Percentiles rank a stretch among this genome's conserved stretches.
phyloP scores from a whole-genome alignment of 35 echinoderm and acorn worm species.

The Antedon bifida region DNA sequence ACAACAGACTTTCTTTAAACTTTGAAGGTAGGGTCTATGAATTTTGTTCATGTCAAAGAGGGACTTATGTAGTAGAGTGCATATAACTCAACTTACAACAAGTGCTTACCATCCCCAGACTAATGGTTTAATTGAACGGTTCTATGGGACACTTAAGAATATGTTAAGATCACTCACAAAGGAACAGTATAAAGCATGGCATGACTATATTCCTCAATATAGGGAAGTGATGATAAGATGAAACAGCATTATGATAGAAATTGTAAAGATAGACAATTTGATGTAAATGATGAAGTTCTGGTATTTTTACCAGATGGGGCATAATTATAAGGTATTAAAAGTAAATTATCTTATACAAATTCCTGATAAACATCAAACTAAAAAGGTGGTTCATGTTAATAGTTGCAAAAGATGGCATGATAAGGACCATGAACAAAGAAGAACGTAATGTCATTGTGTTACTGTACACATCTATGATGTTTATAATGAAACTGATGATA shows the following conservation, averaged over 20 bases:
- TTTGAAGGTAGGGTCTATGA: too few relatives aligned
- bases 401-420: not conserved
- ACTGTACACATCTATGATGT: not conserved
- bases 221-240: slow-evolving; percentile 12
- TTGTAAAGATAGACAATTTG: slow-evolving; percentile 14
- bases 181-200: not conserved
- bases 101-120: not conserved
- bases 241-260: slow-evolving; percentile 24
- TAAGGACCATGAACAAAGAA: not conserved
- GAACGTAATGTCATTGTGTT: not conserved
- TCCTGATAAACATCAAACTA: not conserved
- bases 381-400: not conserved
- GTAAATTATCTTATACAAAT: slow-evolving; percentile 13
- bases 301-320: slow-evolving; percentile 14
- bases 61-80: not conserved
- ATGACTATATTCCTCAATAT: not conserved
- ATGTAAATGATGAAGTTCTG: slow-evolving; percentile 19
- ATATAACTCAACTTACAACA: not conserved
- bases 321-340: slow-evolving; percentile 9
- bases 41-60: not conserved
- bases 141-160: not conserved
- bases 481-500: not conserved
- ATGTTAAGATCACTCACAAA: not conserved
- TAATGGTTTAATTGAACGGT: slow-evolving; percentile 2
- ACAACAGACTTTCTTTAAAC: too few relatives aligned